These are phyloP conservation scores for Muschampia plurimacula DNA, from an alignment of 2,888 invertebrate species.

Conservation along the genomic window DNA sequence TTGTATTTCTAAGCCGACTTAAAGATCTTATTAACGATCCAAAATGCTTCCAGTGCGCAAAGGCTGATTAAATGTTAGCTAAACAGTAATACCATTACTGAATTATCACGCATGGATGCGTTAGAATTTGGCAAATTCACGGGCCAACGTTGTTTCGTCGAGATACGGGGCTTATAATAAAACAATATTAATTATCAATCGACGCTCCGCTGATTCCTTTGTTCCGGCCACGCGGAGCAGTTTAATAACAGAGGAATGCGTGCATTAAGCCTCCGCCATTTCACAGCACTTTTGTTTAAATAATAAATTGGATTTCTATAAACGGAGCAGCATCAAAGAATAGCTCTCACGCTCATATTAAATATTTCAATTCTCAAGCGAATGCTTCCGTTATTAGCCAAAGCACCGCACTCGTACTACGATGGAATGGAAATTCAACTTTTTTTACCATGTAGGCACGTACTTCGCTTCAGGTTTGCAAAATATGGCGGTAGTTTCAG, in stretches of 20 bases:
- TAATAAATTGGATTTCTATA: constrained; percentile 75
- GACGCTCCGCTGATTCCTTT: constrained; percentile 61
- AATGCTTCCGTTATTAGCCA: constrained; percentile 46
- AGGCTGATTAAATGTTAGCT: constrained; percentile 60
- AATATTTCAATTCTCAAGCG: constrained; percentile 47
- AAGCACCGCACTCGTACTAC: constrained; percentile 15
- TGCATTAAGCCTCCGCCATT: constrained; percentile 72
- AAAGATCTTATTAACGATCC: constrained; percentile 21
- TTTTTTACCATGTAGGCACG: constrained; percentile 3
- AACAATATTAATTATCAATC: constrained; percentile 78
- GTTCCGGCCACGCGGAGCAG: constrained; percentile 50
- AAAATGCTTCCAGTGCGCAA: constrained; percentile 23
- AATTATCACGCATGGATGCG: constrained; percentile 65
- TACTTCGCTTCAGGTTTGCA: constrained; percentile 10
- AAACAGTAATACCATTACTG: constrained; percentile 69
- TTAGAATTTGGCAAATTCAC: constrained; percentile 55
- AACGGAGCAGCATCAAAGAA: constrained; percentile 60
- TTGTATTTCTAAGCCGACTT: background rate
- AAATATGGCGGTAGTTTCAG: constrained; percentile 38
- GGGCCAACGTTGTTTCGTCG: constrained; percentile 53
- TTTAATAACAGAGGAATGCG: constrained; percentile 78
- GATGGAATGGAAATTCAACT: constrained; percentile 26
- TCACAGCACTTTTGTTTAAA: constrained; percentile 72
- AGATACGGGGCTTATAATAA: constrained; percentile 77
- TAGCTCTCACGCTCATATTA: constrained; percentile 49